Conservation (phyloP, 1,140 invertebrate genomes). For the Euborellia annulipes region DNA sequence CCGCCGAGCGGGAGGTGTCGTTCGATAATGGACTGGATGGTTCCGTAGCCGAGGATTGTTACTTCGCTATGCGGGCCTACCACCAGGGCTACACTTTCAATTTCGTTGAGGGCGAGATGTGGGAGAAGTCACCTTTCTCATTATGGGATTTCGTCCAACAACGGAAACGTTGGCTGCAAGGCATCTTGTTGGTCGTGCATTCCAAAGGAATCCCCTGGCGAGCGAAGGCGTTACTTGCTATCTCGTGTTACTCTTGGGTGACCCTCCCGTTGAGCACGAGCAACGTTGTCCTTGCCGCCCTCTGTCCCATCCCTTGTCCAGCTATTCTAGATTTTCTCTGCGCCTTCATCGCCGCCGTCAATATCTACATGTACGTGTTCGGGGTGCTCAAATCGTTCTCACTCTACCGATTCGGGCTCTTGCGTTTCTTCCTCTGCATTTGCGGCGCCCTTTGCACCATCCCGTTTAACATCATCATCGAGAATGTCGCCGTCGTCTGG, state of each 20-base stretch:
- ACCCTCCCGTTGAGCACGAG: slow-evolving; percentile 84
- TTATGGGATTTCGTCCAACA: slow-evolving; percentile 90
- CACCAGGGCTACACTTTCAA: slow-evolving; percentile 73
- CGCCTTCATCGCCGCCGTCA: slow-evolving; percentile 76
- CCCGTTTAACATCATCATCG: slow-evolving; percentile 81
- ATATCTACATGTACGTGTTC: slow-evolving; percentile 93
- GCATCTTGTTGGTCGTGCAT: slow-evolving; percentile 87
- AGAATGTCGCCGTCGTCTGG: slow-evolving; percentile 88
- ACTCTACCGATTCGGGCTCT: slow-evolving; percentile 63
- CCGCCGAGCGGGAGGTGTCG: slow-evolving; percentile 74
- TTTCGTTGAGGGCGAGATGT: slow-evolving; percentile 94
- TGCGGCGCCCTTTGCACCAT: slow-evolving; percentile 74
- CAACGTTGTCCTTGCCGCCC: slow-evolving; percentile 64
- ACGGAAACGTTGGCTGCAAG: slow-evolving; percentile 91
- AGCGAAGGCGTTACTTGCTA: slow-evolving; percentile 67
- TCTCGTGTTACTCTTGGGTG: slow-evolving; percentile 91
- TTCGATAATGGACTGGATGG: slow-evolving; percentile 93
- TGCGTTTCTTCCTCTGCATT: slow-evolving; percentile 65
- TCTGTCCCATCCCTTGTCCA: slow-evolving; percentile 78
- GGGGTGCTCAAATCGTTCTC: slow-evolving; percentile 91
- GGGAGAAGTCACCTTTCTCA: slow-evolving; percentile 93
- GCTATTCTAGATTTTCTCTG: slow-evolving; percentile 67
- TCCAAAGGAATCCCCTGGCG: slow-evolving; percentile 66
- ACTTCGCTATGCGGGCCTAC: slow-evolving; percentile 87
- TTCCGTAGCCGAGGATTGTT: slow-evolving; percentile 95